These are phyloP conservation scores for Cricetomys ansorgei DNA, from an alignment of 2,113 vertebrate species.

Conservation along the genomic window DNA sequence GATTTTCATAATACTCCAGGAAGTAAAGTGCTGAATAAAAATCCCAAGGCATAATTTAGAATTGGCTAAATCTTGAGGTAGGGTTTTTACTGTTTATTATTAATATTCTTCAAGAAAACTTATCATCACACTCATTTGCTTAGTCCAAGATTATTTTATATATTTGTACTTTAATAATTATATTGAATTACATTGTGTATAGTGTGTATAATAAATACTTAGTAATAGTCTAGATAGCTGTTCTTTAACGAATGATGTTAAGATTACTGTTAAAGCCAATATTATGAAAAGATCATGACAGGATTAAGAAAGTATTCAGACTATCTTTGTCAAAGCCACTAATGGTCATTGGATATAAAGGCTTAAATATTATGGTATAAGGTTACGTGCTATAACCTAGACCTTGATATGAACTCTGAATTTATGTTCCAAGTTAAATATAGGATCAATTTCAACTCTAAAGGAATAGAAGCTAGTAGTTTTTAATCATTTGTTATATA, in stretches of 20 bases:
- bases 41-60: neutral
- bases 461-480: constrained; percentile 37
- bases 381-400: neutral
- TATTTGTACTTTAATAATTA: constrained; percentile 21
- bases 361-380: neutral
- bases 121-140: neutral
- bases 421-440: constrained; percentile 49
- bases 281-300: constrained; percentile 19
- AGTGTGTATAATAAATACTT: neutral
- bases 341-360: neutral
- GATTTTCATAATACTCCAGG: neutral
- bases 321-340: neutral
- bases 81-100: neutral
- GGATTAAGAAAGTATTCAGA: neutral
- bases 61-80: neutral
- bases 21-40: neutral
- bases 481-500: constrained; percentile 48
- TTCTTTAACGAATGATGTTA: neutral
- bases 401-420: constrained; percentile 42
- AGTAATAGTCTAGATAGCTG: neutral
- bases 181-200: neutral
- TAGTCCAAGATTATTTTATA: neutral
- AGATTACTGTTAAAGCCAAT: constrained; percentile 11
- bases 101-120: constrained; percentile 25
- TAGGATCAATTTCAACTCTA: constrained; percentile 58